Base-by-base conservation (phyloP, 2,113 vertebrate species). In the Petrocephalus zakoni region DNA sequence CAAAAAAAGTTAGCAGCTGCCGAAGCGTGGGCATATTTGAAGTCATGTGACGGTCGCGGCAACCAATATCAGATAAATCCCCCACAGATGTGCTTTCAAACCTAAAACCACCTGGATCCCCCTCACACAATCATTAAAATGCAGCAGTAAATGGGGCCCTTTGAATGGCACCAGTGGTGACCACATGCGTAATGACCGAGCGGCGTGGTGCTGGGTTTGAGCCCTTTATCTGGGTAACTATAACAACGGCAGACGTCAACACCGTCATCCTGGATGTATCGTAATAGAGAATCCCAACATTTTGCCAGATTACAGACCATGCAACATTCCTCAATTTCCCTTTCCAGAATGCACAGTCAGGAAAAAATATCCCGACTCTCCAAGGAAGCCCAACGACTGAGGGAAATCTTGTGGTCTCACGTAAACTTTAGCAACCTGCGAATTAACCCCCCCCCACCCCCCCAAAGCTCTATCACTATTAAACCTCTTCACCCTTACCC, bases 101-200 rank as follows among this genome's bases (percentile, higher is more conserved):
- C 72, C 72, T 78, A 78, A 78, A 78, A 19, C 72, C 34, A 42
- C 72, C 72, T 34, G 29, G 72, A 78, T 78, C 29, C 72, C 72
- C 72, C 72, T 34, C 72, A 42, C 72, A 78, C 15, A 78, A 78
- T 68, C 61, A 78, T 78, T 78, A 78, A 78, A 42, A 78, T 78
- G 34, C 72, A 78, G 34, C 72, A 78, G 72, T 37, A 78, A 78
- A 78, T 78, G 17, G 34, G 42, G 29, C 72, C 34, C 72, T 78
- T 34, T 78, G 72, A 78, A 78, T 78, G 19, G 11, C 34, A 78
- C 13, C 34, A 34, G 29, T 42, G 34, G 72, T 78, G 34, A 78
- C 72, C 72, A 78, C 72, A 78, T 78, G 29, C 34, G 34, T 37
- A 78, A 78, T 37, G 72, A 78, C 34, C 13, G 34, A 42, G 34